Evolutionary conservation across 1,140 invertebrate species (phyloP).

Genomic region (Aphaenogaster ashmeadi): DNA sequence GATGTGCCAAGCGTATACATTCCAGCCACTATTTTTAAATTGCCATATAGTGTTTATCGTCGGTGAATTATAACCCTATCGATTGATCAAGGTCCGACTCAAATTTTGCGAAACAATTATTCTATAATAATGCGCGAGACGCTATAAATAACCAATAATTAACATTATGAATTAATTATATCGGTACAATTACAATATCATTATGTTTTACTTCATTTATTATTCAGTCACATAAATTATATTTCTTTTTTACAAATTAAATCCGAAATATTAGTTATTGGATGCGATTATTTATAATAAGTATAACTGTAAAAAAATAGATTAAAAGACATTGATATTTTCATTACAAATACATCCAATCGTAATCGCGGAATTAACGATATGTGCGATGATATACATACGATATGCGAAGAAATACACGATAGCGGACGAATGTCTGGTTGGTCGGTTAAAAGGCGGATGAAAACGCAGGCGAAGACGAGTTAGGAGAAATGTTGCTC

Average conservation of each 20-base stretch:
- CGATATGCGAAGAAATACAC: slow-evolving; percentile 3
- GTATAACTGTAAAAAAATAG: neutral
- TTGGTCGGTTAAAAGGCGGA: slow-evolving; percentile 57
- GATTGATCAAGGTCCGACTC: neutral
- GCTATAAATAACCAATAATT: slow-evolving; percentile 46
- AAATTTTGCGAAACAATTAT: slow-evolving; percentile 35
- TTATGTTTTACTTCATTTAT: slow-evolving; percentile 21
- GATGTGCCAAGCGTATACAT: slow-evolving; percentile 15
- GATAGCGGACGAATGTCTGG: neutral
- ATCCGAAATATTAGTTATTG: slow-evolving; percentile 5
- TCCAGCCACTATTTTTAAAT: slow-evolving; percentile 27
- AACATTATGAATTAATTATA: slow-evolving; percentile 44
- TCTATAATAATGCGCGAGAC: slow-evolving; percentile 8
- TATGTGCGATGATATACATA: neutral
- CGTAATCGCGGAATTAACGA: slow-evolving; percentile 1
- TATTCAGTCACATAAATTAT: slow-evolving; percentile 24
- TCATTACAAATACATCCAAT: neutral
- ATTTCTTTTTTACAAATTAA: neutral
- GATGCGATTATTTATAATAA: neutral
- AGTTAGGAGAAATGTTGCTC: slow-evolving; percentile 75
- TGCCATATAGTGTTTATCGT: neutral
- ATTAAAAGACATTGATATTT: neutral
- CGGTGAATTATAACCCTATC: neutral
- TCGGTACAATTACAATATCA: slow-evolving; percentile 3
- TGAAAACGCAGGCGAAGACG: slow-evolving; percentile 53